Conservation (phyloP, 2,888 invertebrate species). For the Mechanitis mazaeus region DNA sequence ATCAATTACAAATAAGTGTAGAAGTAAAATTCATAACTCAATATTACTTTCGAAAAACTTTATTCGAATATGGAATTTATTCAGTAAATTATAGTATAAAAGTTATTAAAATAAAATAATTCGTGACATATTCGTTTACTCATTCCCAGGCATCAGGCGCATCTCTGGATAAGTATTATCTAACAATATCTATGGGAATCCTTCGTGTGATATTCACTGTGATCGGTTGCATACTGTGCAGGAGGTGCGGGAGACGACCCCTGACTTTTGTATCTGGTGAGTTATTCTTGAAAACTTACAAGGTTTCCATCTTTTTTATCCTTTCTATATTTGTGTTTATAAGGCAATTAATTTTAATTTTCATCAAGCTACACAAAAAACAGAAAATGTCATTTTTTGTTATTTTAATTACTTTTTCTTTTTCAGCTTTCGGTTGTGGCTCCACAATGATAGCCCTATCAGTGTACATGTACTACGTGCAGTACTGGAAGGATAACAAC, state of each 20-base stretch:
- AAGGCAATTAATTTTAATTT: background rate
- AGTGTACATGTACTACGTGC: conserved; percentile 76
- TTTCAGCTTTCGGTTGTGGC: conserved; percentile 77
- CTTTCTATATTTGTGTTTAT: background rate
- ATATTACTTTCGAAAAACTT: too few relatives aligned
- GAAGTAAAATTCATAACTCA: too few relatives aligned
- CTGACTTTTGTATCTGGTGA: conserved; percentile 80
- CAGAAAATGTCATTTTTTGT: background rate
- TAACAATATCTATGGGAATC: conserved; percentile 78
- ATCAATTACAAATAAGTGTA: too few relatives aligned
- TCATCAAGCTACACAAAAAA: background rate
- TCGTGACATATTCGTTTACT: too few relatives aligned
- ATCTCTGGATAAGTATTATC: conserved; percentile 72
- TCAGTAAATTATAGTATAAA: too few relatives aligned
- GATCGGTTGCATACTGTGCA: conserved; percentile 77
- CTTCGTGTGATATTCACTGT: conserved; percentile 79
- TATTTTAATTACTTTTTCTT: background rate
- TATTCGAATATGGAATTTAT: too few relatives aligned
- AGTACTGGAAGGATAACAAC: conserved; percentile 65
- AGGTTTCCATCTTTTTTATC: conserved; percentile 6
- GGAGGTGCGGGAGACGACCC: conserved; percentile 77
- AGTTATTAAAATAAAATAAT: too few relatives aligned
- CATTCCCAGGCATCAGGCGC: conserved; percentile 74
- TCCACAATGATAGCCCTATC: conserved; percentile 78
- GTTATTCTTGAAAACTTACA: conserved; percentile 21